These are phyloP conservation scores for Meloidogyne hapla DNA, from an alignment of 1,140 invertebrate genomes.

Conservation along the genomic window DNA sequence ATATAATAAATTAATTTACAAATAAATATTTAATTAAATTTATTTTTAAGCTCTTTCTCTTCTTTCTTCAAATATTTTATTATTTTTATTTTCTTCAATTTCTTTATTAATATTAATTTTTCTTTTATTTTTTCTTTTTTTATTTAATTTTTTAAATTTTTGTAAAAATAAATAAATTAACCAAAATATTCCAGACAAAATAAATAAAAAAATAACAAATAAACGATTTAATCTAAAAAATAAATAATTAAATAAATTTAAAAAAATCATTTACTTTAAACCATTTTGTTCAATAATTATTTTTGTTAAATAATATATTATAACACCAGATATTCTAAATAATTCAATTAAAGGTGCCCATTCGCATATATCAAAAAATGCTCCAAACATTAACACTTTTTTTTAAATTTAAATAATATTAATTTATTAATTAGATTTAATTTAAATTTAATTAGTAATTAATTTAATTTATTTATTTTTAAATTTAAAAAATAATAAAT, in stretches of 20 bases:
- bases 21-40: background rate
- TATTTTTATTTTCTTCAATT: background rate
- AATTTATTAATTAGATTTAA: slow-evolving; percentile 12
- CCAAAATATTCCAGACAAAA: slow-evolving; percentile 35
- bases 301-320: slow-evolving; percentile 52
- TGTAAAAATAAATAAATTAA: slow-evolving; percentile 29
- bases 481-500: too few species aligned
- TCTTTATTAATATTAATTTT: too few species aligned
- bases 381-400: background rate
- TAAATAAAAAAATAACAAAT: slow-evolving; percentile 55
- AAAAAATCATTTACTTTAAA: background rate
- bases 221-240: slow-evolving; percentile 50
- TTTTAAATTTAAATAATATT: background rate
- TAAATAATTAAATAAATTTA: background rate
- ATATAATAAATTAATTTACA: too few species aligned
- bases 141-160: slow-evolving; percentile 10
- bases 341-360: slow-evolving; percentile 55
- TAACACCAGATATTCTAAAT: slow-evolving; percentile 51
- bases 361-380: slow-evolving; percentile 49
- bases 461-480: background rate
- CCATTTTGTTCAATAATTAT: slow-evolving; percentile 48
- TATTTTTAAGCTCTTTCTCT: background rate
- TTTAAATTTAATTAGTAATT: slow-evolving; percentile 8
- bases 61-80: background rate
- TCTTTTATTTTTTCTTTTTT: background rate